phyloP scores from a whole-genome alignment of 2,113 vertebrate genomes.

The Corythornis madagascariensis region DNA sequence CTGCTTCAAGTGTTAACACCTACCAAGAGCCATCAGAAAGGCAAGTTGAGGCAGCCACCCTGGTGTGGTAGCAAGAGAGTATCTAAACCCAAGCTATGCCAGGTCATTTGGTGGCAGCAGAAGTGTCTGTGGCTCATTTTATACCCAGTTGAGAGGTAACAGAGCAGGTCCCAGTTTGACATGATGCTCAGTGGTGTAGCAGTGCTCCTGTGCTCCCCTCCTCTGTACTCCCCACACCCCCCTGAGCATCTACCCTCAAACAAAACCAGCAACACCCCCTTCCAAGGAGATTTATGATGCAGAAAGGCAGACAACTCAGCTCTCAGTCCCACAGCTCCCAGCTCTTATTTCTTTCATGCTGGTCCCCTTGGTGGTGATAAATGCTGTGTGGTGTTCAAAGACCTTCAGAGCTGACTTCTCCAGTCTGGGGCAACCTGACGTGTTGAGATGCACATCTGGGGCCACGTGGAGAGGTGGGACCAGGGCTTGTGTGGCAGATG shows the following conservation, averaged over 20 bases:
- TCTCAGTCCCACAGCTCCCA: rapidly evolving
- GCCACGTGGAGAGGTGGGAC: background rate
- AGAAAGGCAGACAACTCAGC: background rate
- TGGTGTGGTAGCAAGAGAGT: background rate
- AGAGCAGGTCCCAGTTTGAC: background rate
- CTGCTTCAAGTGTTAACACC: background rate
- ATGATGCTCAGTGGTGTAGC: rapidly evolving
- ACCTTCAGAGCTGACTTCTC: rapidly evolving
- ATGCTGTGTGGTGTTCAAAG: background rate
- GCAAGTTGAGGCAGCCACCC: background rate
- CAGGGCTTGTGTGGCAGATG: background rate
- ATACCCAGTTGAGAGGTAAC: background rate
- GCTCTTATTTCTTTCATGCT: rapidly evolving
- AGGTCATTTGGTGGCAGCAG: background rate
- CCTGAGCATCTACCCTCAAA: background rate
- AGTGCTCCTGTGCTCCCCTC: rapidly evolving
- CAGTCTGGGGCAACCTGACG: rapidly evolving
- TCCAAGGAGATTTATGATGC: background rate
- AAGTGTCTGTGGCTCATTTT: background rate
- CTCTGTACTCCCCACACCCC: background rate
- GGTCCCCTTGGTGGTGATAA: background rate
- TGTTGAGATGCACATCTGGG: rapidly evolving
- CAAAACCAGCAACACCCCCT: background rate
- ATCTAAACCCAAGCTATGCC: background rate
- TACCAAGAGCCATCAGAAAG: background rate